Base-by-base conservation (phyloP, 2,113 vertebrate species). In the Dinomys branickii region DNA sequence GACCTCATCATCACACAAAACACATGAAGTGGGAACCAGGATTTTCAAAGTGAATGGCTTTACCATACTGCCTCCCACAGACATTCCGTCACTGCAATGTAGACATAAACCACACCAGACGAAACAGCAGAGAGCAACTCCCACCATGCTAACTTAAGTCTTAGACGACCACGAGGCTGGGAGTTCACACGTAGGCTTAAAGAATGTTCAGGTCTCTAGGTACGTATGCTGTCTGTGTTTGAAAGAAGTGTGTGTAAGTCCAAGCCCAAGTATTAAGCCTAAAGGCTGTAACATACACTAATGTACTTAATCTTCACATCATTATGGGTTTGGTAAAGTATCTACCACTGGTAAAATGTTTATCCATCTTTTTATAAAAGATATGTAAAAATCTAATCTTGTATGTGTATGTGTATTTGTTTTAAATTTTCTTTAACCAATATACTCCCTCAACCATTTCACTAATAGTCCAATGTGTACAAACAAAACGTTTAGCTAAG, bases 51-150 rank as follows among this genome's bases (percentile, higher is more conserved):
- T 56, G 50, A 96, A 78, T 26, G 30, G 69, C 77, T 92, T 90
- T 81, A n/a, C 41, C 63, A 35, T 7, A 14, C 38, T 91, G 50
- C 75, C 81, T 78, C 44, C 88, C 44, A 50, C 30, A 41, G 71
- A 91, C 61, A 54, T 92, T 84, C 71, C 59, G 54, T 33, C 80
- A 59, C 61, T 59, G 19, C 41, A 92, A 69, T 50, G 26, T 1
- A 94, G 75, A 96, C 77, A 92, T 90, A 95, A 96, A 81, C 75
- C 90, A 89, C 30, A 94, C 61, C 85, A 92, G 44, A 89, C 75
- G 93, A 91, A 73, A 96, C 13, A 33, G 47, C 4, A 94, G 87
- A 59, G 5, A 17, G 35, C 35, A 91, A 95, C 90, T 87, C 82
- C 63, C 71, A 93, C 20, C 92, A 85, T 91, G 78, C 63, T 85